These are phyloP conservation scores for Cancer borealis DNA, from an alignment of 2,888 invertebrate species.

Conservation along the genomic window DNA sequence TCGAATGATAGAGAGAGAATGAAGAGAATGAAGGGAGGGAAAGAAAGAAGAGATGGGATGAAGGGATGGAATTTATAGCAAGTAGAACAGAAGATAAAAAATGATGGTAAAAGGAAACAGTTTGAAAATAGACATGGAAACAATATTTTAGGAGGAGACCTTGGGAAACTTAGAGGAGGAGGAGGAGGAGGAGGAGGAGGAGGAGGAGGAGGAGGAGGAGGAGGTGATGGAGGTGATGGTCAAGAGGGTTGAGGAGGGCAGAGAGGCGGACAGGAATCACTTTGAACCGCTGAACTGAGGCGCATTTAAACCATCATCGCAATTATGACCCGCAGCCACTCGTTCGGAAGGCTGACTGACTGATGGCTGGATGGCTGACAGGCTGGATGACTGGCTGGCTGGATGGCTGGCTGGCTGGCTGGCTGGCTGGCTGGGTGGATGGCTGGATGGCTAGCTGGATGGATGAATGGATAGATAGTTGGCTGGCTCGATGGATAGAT, in stretches of 20 bases:
- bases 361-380: background rate
- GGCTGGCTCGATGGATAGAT: background rate
- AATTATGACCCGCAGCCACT: slow-evolving; percentile 50
- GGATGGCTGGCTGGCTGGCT: background rate
- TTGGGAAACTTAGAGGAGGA: background rate
- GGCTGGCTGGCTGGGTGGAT: background rate
- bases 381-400: background rate
- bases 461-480: background rate
- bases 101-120: background rate
- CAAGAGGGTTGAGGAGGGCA: slow-evolving; percentile 37
- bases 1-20: background rate
- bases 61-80: background rate
- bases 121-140: background rate
- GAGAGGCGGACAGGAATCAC: slow-evolving; percentile 54
- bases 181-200: background rate
- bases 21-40: background rate
- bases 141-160: background rate
- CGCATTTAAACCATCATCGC: slow-evolving; percentile 64
- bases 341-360: slow-evolving; percentile 41
- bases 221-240: background rate
- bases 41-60: background rate
- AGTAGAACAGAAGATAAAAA: background rate
- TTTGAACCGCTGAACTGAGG: slow-evolving; percentile 55
- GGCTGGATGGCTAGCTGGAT: background rate
- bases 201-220: slow-evolving; percentile 1